These are phyloP conservation scores for Aplidium turbinatum DNA, from an alignment of 23 tunicate species.

Conservation along the genomic window DNA sequence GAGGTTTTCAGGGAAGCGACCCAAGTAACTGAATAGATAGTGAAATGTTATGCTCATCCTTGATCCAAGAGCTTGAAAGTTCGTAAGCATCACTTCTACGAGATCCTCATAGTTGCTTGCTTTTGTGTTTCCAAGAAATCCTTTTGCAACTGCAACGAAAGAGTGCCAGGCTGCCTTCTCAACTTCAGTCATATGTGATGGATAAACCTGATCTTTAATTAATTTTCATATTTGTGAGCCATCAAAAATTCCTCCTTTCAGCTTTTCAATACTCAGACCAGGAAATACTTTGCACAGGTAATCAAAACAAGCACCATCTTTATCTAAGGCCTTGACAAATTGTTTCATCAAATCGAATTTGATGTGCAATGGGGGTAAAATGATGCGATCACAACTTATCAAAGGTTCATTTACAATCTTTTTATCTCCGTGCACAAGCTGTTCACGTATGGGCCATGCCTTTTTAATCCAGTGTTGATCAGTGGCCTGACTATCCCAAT, in stretches of 20 bases:
- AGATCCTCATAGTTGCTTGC: too few relatives aligned
- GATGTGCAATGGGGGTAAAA: constrained; percentile 15
- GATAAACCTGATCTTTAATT: neutral
- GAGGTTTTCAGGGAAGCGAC: too few relatives aligned
- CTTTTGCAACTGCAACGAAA: constrained; percentile 6
- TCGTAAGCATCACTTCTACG: neutral
- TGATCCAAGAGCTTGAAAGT: neutral
- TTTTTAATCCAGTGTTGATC: constrained; percentile 9
- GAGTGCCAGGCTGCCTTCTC: too few relatives aligned
- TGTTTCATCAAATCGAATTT: too few relatives aligned
- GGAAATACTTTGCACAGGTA: constrained; percentile 9
- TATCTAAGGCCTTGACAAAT: too few relatives aligned
- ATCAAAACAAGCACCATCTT: neutral
- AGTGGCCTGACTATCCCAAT: constrained; percentile 4
- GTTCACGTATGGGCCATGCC: neutral
- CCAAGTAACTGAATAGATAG: too few relatives aligned
- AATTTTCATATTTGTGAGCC: too few relatives aligned
- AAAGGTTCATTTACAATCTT: neutral
- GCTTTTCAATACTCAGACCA: neutral
- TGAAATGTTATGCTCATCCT: neutral
- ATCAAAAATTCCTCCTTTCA: constrained; percentile 10
- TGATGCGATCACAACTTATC: neutral
- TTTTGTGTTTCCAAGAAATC: too few relatives aligned
- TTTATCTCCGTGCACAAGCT: neutral
- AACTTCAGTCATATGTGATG: too few relatives aligned